Evolutionary conservation across 2,888 invertebrate species (phyloP), one percentile per base, ranked within the genome.

Genomic region (Rugalucina vietnamica): DNA sequence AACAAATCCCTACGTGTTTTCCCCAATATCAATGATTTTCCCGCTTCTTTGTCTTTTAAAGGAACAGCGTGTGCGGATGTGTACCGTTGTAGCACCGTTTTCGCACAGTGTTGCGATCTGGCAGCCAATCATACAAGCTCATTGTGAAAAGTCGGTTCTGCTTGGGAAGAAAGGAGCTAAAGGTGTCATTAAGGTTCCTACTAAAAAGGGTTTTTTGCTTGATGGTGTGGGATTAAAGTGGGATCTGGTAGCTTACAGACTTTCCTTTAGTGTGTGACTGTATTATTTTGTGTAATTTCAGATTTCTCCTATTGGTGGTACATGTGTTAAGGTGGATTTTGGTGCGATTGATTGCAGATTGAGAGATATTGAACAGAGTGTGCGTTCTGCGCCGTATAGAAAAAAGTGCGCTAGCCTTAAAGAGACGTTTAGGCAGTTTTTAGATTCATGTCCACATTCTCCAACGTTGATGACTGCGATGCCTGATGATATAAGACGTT

Each of bases 1-100:
- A 37, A 29, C 5, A 29, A 88, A 84, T 78, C 72, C 76, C 27
- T 86, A 86, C 75, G 81, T 84, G 12, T 86, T 80, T 57, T 84
- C 72, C 57, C 86, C 57, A 69, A 79, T 78, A 8, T 2, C 18
- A 21, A 27, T 82, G 24, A 72, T 82, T n/a, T 39, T 79, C 8
- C 80, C 84, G 10, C 39, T 82, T 4, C 29, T 88, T 37, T 32
- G 3, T 12, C 82, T 71, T 50, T 37, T 83, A 18, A 37, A 39
- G 50, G 34, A 49, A 49, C 54, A 50, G 50, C 36, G 36, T 29
- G 76, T 65, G 8, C 34, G 5, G n/a, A 21, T 8, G 5, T 82
- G 82, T 78, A 84, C 84, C 14, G 14, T 82, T 1, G 76, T 84
- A 0, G 75, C 81, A 18, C 81, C 82, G 8, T 10, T 14, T 0